Percentiles rank a stretch among this genome's conserved stretches.
phyloP scores from a whole-genome alignment of 2,888 invertebrate species.

The Euplexia lucipara region DNA sequence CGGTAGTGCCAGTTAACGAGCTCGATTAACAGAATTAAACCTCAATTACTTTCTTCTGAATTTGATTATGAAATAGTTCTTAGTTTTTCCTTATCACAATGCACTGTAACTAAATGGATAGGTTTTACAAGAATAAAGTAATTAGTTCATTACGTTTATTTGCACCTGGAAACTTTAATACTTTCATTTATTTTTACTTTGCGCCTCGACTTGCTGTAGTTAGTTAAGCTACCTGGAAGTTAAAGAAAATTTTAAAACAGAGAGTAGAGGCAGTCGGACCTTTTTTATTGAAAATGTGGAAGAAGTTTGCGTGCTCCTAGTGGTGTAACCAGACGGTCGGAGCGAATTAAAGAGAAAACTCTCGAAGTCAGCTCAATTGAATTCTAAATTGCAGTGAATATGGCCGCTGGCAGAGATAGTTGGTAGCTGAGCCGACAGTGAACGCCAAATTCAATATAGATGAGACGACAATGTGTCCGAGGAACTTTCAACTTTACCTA shows the following conservation, averaged over 20 bases:
- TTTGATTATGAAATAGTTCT: constrained; percentile 43
- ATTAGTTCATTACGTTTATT: constrained; percentile 15
- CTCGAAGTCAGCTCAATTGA: constrained; percentile 51
- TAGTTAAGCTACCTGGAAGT: constrained; percentile 12
- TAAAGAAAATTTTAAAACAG: constrained; percentile 25
- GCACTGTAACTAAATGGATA: not conserved
- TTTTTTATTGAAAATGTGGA: constrained; percentile 41
- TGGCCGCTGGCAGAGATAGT: constrained; percentile 28
- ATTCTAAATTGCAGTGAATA: constrained; percentile 55
- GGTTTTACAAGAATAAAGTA: not conserved
- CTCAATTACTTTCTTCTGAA: constrained; percentile 66
- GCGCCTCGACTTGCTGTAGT: not conserved
- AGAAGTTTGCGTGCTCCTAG: constrained; percentile 40
- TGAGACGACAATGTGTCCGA: constrained; percentile 43
- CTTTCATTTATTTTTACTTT: constrained; percentile 29
- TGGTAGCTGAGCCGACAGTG: constrained; percentile 22
- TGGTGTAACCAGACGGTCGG: constrained; percentile 38
- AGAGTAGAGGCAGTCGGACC: constrained; percentile 17
- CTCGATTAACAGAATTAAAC: constrained; percentile 73
- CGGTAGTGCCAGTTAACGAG: constrained; percentile 68
- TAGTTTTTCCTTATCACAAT: not conserved
- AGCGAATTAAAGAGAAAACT: constrained; percentile 57
- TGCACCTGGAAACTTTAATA: constrained; percentile 9
- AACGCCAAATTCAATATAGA: constrained; percentile 50
- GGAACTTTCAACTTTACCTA: constrained; percentile 37